Evolutionary conservation across 2,888 invertebrate genomes (phyloP), one percentile per base, ranked within the genome.

Genomic region (Parnassius glacialis): DNA sequence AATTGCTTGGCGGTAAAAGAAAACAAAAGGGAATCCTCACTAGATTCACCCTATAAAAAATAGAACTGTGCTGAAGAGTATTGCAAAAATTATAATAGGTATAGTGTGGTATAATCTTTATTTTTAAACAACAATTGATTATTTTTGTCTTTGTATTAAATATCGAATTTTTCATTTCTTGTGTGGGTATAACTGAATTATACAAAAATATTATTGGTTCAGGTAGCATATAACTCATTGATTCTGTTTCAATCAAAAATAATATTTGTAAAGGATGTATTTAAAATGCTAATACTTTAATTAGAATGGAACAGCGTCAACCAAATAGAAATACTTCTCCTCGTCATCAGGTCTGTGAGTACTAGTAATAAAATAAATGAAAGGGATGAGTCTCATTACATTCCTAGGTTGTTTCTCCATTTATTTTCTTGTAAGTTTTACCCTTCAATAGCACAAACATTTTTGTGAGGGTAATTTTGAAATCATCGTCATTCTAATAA

Each of bases 381-480:
- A 45, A 45, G n/a, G n/a, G 34, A 34, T 7, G 34, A 34, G 34
- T 34, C 7, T 25, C 5, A 5, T 25, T 25, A 25, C 5, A 25
- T 25, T 25, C 5, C 25, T 25, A 25, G 5, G 5, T 25, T 25
- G 7, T 25, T 25, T 20, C 25, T 25, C 2, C 3, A 25, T 25
- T 48, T 42, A 16, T 54, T 54, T 13, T 13, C n/a, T 42, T 45
- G 16, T 44, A 1, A 2, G 13, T 16, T 62, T 58, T 55, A 45
- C 58, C 51, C 44, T 45, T 45, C 47, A 54, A 54, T 44, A 10
- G 50, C 13, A 51, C 53, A 42, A 12, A 58, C 34, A 56, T 55
- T 48, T 52, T 57, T 55, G 41, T 51, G 47, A 54, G 55, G 67
- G 67, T 68, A 72, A 69, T 67, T 65, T 64, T 57, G 56, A 57